Percentiles rank a stretch among this genome's conserved stretches.
Evolutionary conservation across 2,113 vertebrate genomes (phyloP).

Genomic region (Todiramphus saurophagus): DNA sequence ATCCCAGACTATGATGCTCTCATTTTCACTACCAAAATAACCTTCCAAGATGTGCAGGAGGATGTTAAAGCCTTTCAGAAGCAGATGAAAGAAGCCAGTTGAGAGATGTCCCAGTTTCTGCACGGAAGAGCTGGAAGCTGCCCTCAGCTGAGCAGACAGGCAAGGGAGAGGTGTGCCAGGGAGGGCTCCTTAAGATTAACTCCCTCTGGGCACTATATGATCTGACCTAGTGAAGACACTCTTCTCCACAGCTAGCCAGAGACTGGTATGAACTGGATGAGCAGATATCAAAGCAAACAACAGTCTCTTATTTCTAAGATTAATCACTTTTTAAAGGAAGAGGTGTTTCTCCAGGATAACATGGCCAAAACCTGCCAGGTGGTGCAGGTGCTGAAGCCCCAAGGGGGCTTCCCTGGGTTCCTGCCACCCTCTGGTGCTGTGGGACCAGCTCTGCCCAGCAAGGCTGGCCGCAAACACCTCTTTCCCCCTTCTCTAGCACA

Average conservation of each 20-base stretch:
- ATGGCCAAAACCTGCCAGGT: neutral
- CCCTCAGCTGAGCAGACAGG: neutral
- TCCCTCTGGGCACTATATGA: neutral
- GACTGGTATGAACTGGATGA: rapidly evolving
- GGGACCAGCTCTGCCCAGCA: neutral
- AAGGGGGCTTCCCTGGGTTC: neutral
- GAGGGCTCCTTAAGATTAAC: neutral
- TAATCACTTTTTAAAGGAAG: neutral
- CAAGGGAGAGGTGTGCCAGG: neutral
- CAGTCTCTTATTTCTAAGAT: neutral
- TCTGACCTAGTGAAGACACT: neutral
- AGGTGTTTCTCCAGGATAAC: neutral
- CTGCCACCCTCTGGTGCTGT: neutral
- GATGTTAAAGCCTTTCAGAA: neutral
- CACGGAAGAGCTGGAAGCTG: neutral
- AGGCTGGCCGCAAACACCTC: neutral
- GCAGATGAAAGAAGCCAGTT: neutral
- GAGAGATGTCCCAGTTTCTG: conserved; percentile 7
- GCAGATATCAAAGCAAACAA: neutral
- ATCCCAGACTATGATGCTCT: neutral
- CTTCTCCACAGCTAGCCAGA: neutral
- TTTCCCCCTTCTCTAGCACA: neutral
- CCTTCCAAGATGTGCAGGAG: neutral
- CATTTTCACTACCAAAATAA: neutral
- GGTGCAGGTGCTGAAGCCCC: neutral